Percentiles rank a stretch among this genome's conserved stretches.
Evolutionary conservation across 1,140 invertebrate genomes (phyloP).

Genomic region (Formica exsecta): DNA sequence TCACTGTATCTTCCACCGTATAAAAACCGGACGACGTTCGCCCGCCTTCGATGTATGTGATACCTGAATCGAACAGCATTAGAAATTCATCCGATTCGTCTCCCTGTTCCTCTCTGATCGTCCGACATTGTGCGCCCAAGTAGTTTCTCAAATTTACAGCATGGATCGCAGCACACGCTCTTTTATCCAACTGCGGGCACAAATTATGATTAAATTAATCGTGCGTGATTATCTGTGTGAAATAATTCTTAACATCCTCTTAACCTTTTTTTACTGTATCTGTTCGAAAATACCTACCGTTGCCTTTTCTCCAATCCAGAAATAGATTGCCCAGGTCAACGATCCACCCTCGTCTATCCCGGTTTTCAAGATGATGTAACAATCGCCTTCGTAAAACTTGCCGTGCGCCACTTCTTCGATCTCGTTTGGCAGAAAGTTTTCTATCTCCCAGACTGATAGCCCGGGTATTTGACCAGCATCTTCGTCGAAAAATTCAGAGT

Average conservation of each 20-base stretch:
- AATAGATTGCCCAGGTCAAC: conserved; percentile 98
- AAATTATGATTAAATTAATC: conserved; percentile 38
- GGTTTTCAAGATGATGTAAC: conserved; percentile 99
- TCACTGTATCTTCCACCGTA: conserved; percentile 96
- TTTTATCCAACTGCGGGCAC: conserved; percentile 95
- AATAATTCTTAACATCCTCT: not conserved
- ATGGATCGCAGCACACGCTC: conserved; percentile 99
- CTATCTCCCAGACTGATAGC: conserved; percentile 98
- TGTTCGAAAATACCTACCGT: conserved; percentile 88
- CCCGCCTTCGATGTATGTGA: conserved; percentile 99
- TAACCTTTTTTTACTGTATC: not conserved
- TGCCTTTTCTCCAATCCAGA: conserved; percentile 99
- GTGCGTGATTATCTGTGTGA: not conserved
- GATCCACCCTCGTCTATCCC: conserved; percentile 94
- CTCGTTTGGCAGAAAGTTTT: conserved; percentile 98
- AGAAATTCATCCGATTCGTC: conserved; percentile 99
- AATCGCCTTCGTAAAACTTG: conserved; percentile 99
- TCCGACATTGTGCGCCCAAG: conserved; percentile 97
- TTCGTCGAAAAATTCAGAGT: conserved; percentile 99
- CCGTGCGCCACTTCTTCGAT: conserved; percentile 97
- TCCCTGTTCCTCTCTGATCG: conserved; percentile 98
- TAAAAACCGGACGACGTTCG: conserved; percentile 98
- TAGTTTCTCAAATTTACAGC: conserved; percentile 99
- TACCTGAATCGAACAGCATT: conserved; percentile 95
- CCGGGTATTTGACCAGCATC: conserved; percentile 97